These are phyloP conservation scores for Triplophysa siluroides DNA, from an alignment of 2,113 vertebrate species.

Conservation along the genomic window DNA sequence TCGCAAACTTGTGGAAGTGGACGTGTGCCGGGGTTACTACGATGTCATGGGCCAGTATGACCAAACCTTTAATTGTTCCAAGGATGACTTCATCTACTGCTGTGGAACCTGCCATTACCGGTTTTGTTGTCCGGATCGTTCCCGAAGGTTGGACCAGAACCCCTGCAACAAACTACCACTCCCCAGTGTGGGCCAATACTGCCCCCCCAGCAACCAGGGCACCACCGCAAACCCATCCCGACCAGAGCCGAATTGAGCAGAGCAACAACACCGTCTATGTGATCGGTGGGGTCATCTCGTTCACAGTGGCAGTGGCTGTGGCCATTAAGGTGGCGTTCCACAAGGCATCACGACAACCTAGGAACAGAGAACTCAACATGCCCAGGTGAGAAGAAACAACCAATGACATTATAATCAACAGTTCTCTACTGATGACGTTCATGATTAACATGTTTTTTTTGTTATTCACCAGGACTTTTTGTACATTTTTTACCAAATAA, in stretches of 20 bases:
- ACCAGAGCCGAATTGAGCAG: constrained; percentile 69
- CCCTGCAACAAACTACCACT: constrained; percentile 84
- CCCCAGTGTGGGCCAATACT: constrained; percentile 86
- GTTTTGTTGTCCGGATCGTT: constrained; percentile 88
- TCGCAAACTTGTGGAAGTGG: constrained; percentile 73
- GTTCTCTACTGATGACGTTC: too few relatives aligned
- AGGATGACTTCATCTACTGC: constrained; percentile 84
- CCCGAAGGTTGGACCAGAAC: constrained; percentile 82
- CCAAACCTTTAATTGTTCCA: constrained; percentile 88
- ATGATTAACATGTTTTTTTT: too few relatives aligned
- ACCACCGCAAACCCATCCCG: constrained; percentile 71
- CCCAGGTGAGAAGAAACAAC: constrained; percentile 75
- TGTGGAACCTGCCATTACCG: constrained; percentile 92
- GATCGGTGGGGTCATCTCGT: constrained; percentile 87
- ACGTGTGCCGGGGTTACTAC: constrained; percentile 87
- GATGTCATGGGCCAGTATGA: constrained; percentile 94
- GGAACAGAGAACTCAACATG: constrained; percentile 86
- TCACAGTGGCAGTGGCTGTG: constrained; percentile 86
- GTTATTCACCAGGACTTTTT: too few relatives aligned
- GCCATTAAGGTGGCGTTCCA: constrained; percentile 89
- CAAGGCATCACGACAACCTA: constrained; percentile 86
- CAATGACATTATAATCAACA: neutral
- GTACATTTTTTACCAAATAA: too few relatives aligned
- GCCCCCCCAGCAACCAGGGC: constrained; percentile 72
- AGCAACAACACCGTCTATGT: constrained; percentile 87